Conservation (phyloP, 1,140 invertebrate species). For the Temnothorax curvispinosus region DNA sequence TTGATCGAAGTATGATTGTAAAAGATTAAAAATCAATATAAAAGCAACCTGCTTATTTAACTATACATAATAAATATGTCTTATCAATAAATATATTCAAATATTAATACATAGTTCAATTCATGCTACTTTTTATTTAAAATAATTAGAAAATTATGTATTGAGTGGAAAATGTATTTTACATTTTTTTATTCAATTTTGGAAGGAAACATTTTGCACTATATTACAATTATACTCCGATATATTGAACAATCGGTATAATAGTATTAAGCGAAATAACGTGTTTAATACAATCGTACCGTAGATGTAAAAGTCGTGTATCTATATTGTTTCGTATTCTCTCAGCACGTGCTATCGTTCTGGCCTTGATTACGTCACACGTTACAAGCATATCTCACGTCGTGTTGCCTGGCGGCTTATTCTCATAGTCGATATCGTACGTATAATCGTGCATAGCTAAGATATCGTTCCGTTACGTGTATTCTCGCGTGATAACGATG, state of each 20-base stretch:
- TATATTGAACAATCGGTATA: not conserved
- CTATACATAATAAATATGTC: not conserved
- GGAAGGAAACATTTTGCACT: not conserved
- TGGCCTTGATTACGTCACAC: conserved; percentile 52
- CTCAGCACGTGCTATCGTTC: conserved; percentile 22
- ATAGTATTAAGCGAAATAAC: not conserved
- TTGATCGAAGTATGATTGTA: not conserved
- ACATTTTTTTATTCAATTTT: not conserved
- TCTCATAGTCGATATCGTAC: conserved; percentile 10
- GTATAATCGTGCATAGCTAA: conserved; percentile 3
- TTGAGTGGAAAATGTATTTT: not conserved
- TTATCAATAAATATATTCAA: not conserved
- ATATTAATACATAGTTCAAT: not conserved
- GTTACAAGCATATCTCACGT: conserved; percentile 25
- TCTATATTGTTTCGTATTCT: conserved; percentile 40
- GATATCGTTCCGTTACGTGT: conserved; percentile 12
- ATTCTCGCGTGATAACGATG: conserved; percentile 5
- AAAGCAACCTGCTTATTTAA: not conserved
- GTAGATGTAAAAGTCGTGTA: not conserved
- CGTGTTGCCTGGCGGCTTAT: conserved; percentile 7
- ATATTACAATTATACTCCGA: not conserved
- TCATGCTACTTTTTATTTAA: not conserved
- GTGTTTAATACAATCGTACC: not conserved
- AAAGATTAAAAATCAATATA: not conserved
- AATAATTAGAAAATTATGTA: not conserved